Conservation (phyloP, 2,888 invertebrate genomes). For the Leptura quadrifasciata region DNA sequence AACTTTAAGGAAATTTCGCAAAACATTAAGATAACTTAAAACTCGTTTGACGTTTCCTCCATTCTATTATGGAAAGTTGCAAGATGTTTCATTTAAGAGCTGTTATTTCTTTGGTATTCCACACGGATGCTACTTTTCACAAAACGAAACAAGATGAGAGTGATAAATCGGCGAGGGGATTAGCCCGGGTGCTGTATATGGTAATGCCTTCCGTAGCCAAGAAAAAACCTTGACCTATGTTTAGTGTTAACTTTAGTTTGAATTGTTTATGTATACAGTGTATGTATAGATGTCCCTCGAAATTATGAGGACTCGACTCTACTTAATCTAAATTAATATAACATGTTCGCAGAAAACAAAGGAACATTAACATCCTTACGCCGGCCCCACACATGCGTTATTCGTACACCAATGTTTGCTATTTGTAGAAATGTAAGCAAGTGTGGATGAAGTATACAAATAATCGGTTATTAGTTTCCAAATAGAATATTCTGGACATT, state of each 20-base stretch:
- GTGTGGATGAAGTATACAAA: no score
- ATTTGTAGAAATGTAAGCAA: no score
- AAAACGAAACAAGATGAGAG: background rate
- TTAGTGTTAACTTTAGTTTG: background rate
- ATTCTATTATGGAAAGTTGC: slow-evolving; percentile 8
- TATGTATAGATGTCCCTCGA: no score
- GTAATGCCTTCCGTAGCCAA: background rate
- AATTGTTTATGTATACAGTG: no score
- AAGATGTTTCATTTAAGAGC: slow-evolving; percentile 3
- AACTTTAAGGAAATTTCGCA: slow-evolving; percentile 28
- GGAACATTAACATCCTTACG: no score
- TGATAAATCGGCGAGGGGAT: background rate
- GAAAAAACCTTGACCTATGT: background rate
- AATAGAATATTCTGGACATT: no score
- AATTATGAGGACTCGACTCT: no score
- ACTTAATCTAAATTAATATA: no score
- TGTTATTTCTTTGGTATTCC: background rate
- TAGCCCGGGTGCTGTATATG: background rate
- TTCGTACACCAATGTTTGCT: no score
- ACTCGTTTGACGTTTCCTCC: background rate
- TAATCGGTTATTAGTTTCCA: no score
- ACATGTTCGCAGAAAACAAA: no score
- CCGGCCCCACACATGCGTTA: no score
- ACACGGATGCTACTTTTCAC: background rate
- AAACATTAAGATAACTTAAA: slow-evolving; percentile 34